phyloP scores from a whole-genome alignment of 2,113 vertebrate species.

The Tragelaphus buxtoni region DNA sequence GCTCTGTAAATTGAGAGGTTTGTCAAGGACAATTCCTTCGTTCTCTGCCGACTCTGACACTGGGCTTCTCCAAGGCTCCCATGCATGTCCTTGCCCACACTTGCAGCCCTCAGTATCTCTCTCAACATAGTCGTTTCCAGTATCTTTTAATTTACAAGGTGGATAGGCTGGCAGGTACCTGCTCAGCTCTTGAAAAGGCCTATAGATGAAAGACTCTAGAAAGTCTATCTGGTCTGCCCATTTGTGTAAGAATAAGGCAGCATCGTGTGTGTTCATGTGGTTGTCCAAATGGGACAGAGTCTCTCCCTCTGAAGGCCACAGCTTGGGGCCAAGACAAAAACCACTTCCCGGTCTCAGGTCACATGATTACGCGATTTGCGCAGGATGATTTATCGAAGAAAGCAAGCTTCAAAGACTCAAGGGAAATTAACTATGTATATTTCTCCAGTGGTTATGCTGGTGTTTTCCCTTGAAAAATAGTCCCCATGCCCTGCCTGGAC shows the following conservation, averaged over 20 bases:
- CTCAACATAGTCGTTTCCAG: neutral
- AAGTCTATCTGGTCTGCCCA: neutral
- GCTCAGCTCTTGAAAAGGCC: neutral
- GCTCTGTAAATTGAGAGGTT: neutral
- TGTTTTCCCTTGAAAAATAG: conserved; percentile 44
- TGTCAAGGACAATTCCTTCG: neutral
- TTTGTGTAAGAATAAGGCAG: neutral
- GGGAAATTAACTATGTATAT: conserved; percentile 30
- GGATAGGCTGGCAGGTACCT: neutral
- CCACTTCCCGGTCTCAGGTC: conserved; percentile 49
- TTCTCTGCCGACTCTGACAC: neutral
- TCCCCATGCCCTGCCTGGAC: conserved; percentile 25
- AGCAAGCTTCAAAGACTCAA: conserved; percentile 9
- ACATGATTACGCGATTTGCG: neutral
- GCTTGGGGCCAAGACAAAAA: conserved; percentile 43
- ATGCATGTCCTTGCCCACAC: neutral
- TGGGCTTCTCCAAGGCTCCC: neutral
- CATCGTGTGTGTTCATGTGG: neutral
- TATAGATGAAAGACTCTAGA: neutral
- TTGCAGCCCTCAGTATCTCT: neutral
- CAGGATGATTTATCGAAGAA: conserved; percentile 46
- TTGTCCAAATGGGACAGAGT: neutral
- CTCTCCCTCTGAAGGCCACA: conserved; percentile 21
- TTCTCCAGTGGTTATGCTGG: conserved; percentile 29
- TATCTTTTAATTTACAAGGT: neutral